Evolutionary conservation across 2,113 vertebrate genomes (phyloP).

Genomic region (Microtus ochrogaster): DNA sequence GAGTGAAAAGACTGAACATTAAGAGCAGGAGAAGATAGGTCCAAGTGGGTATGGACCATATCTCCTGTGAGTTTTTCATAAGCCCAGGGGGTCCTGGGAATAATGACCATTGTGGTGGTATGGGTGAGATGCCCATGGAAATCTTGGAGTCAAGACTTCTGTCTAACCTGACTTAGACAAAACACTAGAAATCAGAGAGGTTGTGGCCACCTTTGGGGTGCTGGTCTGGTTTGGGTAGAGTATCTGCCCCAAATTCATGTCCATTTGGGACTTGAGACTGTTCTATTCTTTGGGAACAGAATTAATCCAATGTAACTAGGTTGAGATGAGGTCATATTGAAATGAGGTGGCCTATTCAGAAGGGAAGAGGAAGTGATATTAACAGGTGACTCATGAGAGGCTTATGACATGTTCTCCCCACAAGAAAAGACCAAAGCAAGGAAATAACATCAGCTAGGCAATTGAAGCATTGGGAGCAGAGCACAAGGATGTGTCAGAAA

Average conservation of each 20-base stretch:
- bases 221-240: rapidly evolving
- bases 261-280: not conserved
- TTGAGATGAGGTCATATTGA: rapidly evolving
- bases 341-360: no score
- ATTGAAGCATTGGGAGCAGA: not conserved
- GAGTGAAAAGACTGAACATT: not conserved
- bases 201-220: rapidly evolving
- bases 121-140: not conserved
- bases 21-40: no score
- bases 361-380: not conserved
- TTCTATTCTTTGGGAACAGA: not conserved
- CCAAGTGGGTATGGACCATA: not conserved
- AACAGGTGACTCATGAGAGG: not conserved
- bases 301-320: rapidly evolving
- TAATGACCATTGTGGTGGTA: rapidly evolving
- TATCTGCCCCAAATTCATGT: not conserved
- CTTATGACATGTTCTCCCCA: not conserved
- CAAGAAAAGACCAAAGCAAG: not conserved
- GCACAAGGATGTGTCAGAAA: no score
- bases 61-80: no score
- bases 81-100: not conserved
- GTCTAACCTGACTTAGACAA: not conserved
- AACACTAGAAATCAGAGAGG: not conserved
- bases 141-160: not conserved
- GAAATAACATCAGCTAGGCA: not conserved